Base-by-base conservation (phyloP, 2,797 vertebrate genomes). In the Pangasius macronema region DNA sequence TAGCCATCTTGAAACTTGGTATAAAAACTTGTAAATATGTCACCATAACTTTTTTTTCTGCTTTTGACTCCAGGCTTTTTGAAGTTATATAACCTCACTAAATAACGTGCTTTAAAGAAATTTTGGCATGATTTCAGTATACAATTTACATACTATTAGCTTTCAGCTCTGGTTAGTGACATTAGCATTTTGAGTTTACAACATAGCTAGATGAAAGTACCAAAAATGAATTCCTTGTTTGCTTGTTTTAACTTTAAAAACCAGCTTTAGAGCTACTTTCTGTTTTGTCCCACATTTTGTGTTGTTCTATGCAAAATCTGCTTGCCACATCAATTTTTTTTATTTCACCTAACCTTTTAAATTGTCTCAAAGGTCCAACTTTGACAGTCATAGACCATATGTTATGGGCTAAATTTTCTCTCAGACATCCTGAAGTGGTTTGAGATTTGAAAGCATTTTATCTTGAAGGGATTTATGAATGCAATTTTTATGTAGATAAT, bases 381-480 rank as follows among this genome's bases (percentile, higher is more conserved):
- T 82, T 49, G 24, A 39, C 24, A 9, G 5, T n/a, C 79, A 42
- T 13, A 59, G 1, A 59, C 20, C 20, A 27, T 30, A 36, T 18
- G 24, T 63, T 67, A 33, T 6, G 61, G 5, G 5, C 20, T 83
- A 67, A 83, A 83, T 83, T 22, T n/a, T 24, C n/a, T 33, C 46
- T 27, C 39, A 65, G 42, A 30, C 80, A 10, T 46, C 24, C 81
- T 67, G 42, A 67, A 67, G 63, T 68, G 79, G 36, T 16, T 63
- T 16, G 24, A 82, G 36, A n/a, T 83, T 83, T 67, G 14, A 68
- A 24, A 13, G n/a, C 42, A 33, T 53, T 67, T 49, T 65, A 46
- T 65, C 61, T 67, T 83, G 8, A 51, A 36, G 59, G 61, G 27
- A 30, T 65, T 82, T 65, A 49, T 65, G 36, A 82, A 82, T 82